These are phyloP conservation scores for Morus bassanus DNA, from an alignment of 2,797 vertebrate species.

Conservation along the genomic window DNA sequence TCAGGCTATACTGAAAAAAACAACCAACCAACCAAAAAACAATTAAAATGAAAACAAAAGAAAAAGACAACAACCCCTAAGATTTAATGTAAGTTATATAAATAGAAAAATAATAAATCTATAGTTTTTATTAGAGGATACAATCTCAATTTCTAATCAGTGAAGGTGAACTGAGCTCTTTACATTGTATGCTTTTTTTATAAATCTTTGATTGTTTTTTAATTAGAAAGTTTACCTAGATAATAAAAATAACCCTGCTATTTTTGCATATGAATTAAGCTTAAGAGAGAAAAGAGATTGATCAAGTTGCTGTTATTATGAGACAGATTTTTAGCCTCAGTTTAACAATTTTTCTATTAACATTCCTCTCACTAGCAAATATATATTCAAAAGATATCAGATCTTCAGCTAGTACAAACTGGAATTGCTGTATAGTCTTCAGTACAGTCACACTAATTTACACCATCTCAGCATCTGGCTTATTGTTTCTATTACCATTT, in stretches of 20 bases:
- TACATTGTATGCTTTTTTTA: background rate
- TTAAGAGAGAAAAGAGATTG: background rate
- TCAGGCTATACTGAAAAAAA: background rate
- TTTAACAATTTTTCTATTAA: conserved; percentile 19
- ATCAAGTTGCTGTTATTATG: background rate
- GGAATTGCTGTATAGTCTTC: background rate
- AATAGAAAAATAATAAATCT: background rate
- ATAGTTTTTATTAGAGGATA: background rate
- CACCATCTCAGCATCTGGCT: conserved; percentile 13
- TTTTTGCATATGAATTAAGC: background rate
- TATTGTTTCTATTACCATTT: conserved; percentile 14
- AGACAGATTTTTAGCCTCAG: background rate
- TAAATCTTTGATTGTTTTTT: conserved; percentile 15
- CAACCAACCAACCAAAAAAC: background rate
- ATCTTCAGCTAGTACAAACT: background rate
- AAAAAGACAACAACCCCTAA: background rate
- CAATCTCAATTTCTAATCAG: background rate
- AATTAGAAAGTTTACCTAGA: conserved; percentile 25
- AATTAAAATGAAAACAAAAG: background rate
- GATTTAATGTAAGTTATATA: background rate
- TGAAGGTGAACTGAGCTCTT: background rate
- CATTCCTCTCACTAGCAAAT: background rate
- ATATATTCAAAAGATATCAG: background rate
- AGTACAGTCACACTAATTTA: background rate
- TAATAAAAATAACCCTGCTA: background rate